Percentiles rank a stretch among this genome's conserved stretches.
phyloP scores from a whole-genome alignment of 2,888 invertebrate genomes.

The Lasioglossum villosulum region DNA sequence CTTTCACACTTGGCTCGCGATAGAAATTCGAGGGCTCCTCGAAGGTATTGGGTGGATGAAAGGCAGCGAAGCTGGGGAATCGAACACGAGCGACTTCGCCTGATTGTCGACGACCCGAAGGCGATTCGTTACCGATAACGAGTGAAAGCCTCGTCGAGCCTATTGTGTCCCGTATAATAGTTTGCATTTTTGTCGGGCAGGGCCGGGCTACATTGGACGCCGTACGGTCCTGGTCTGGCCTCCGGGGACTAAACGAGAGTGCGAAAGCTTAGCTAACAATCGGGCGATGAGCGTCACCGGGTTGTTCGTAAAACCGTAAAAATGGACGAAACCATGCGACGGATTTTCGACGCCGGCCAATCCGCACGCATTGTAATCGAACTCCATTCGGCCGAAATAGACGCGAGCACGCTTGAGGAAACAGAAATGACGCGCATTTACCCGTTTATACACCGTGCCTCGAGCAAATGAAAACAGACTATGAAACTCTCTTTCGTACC shows the following conservation, averaged over 20 bases:
- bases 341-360: slow-evolving; percentile 35
- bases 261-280: slow-evolving; percentile 46
- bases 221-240: neutral
- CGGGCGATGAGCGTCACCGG: slow-evolving; percentile 49
- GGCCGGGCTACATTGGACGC: neutral
- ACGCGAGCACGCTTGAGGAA: neutral
- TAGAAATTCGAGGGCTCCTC: slow-evolving; percentile 58
- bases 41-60: slow-evolving; percentile 45
- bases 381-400: neutral
- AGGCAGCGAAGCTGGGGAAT: slow-evolving; percentile 28
- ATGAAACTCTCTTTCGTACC: neutral
- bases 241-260: neutral
- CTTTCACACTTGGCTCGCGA: slow-evolving; percentile 37
- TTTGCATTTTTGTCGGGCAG: slow-evolving; percentile 44
- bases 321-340: slow-evolving; percentile 37
- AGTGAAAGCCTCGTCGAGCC: slow-evolving; percentile 67
- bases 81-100: slow-evolving; percentile 59
- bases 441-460: neutral
- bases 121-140: slow-evolving; percentile 72
- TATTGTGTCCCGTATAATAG: slow-evolving; percentile 70
- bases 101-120: slow-evolving; percentile 60
- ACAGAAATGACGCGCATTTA: slow-evolving; percentile 23
- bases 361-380: slow-evolving; percentile 18
- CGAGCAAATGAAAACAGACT: neutral
- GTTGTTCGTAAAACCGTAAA: slow-evolving; percentile 40